These are phyloP conservation scores for Brachyrhaphis roseni DNA, from an alignment of 2,797 vertebrate genomes.

Conservation along the genomic window DNA sequence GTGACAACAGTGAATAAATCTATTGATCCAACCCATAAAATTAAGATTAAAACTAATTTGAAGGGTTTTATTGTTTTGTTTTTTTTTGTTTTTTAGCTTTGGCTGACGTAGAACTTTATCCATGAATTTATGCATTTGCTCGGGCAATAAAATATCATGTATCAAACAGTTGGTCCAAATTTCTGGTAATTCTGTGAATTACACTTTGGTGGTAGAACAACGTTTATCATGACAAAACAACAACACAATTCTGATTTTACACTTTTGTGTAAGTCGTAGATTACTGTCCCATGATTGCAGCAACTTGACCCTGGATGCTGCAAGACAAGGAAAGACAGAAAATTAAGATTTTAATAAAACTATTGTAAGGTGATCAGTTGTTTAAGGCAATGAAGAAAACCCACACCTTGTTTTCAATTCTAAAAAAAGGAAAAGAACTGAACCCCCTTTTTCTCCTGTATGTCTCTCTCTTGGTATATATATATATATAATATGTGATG, in stretches of 20 bases:
- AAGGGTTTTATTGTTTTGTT: neutral
- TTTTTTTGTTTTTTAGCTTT: neutral
- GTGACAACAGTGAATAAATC: neutral
- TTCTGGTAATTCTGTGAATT: neutral
- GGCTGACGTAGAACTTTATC: neutral
- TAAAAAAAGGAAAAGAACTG: neutral
- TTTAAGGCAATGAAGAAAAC: neutral
- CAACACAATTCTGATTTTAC: neutral
- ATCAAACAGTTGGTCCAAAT: neutral
- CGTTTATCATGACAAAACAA: neutral
- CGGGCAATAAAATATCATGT: neutral
- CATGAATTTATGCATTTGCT: neutral
- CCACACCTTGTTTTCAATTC: neutral
- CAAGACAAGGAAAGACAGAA: neutral
- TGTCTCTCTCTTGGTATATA: neutral
- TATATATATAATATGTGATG: neutral
- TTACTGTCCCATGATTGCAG: neutral
- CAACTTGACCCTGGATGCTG: neutral
- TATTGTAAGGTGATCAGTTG: neutral
- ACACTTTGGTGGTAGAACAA: neutral
- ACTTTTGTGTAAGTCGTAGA: neutral
- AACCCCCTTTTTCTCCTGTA: neutral
- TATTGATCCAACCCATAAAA: neutral
- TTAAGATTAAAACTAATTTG: neutral
- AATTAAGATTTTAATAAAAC: neutral